A percentile compares a stretch with the other conserved stretches of the same genome.
Evolutionary conservation across 2,113 vertebrate genomes (phyloP).

Genomic region (Myotis davidii): DNA sequence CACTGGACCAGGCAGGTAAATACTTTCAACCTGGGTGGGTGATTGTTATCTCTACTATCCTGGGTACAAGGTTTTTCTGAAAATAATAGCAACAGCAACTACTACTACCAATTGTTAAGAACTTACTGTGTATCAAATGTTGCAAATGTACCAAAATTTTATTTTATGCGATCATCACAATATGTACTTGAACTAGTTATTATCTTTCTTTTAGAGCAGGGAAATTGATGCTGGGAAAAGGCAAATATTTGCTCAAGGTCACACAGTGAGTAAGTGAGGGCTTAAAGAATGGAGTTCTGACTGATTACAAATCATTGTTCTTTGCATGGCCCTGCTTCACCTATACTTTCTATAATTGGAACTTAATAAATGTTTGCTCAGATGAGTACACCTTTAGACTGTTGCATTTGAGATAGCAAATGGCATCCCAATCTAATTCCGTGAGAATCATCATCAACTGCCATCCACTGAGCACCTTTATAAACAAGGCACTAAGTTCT

Average conservation of each 20-base stretch:
- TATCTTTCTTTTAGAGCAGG: not conserved
- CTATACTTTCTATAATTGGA: not conserved
- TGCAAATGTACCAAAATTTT: not conserved
- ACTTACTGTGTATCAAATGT: not conserved
- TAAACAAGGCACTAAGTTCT: conserved; percentile 9
- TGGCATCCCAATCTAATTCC: conserved; percentile 43
- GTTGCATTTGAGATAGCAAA: conserved; percentile 11
- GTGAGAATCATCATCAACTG: conserved; percentile 7
- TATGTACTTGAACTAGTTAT: not conserved
- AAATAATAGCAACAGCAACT: not conserved
- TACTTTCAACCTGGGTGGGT: not conserved
- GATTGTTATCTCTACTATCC: not conserved
- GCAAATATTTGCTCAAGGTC: not conserved
- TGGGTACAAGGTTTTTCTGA: not conserved
- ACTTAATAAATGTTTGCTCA: conserved; percentile 29
- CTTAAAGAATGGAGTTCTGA: not conserved
- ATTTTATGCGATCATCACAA: conserved; percentile 29
- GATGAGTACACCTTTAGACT: not conserved
- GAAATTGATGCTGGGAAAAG: not conserved
- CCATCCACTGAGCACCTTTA: conserved; percentile 7
- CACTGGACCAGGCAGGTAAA: not conserved
- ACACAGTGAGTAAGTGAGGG: not conserved
- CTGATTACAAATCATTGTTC: not conserved
- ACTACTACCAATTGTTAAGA: not conserved
- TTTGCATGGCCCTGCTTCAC: not conserved